A percentile compares a stretch with the other conserved stretches of the same genome.
These are phyloP conservation scores for Drosophila borborema DNA, from an alignment of 2,888 invertebrate species.

Conservation along the genomic window DNA sequence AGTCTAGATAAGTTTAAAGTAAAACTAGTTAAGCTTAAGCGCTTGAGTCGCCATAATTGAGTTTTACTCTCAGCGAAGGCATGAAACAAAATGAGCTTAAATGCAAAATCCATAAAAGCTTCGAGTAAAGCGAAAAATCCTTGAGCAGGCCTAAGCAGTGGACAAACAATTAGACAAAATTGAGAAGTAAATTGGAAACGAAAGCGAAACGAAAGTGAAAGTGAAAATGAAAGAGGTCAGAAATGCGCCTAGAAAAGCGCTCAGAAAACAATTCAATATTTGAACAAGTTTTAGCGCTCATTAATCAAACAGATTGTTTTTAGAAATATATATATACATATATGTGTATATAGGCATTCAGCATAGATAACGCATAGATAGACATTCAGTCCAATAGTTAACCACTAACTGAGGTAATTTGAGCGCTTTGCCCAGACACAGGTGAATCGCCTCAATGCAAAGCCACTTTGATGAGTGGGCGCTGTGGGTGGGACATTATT, in stretches of 20 bases:
- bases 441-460: neutral
- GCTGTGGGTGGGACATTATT: constrained; percentile 34
- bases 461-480: constrained; percentile 9
- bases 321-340: neutral
- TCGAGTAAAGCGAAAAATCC: neutral
- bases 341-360: neutral
- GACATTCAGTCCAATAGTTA: neutral
- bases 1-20: neutral
- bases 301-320: constrained; percentile 10
- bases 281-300: neutral
- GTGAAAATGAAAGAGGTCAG: neutral
- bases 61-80: neutral
- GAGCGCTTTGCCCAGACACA: neutral
- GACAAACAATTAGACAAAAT: constrained; percentile 25
- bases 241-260: neutral
- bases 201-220: neutral
- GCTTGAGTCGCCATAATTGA: neutral
- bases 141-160: neutral
- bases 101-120: neutral
- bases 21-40: neutral
- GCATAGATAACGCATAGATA: neutral
- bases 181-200: neutral
- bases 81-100: neutral
- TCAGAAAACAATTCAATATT: constrained; percentile 3
- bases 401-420: neutral